Percentiles rank a stretch among this genome's conserved stretches.
phyloP scores from a whole-genome alignment of 53 echinoderm and acorn worm genomes.

The Antedon mediterranea region DNA sequence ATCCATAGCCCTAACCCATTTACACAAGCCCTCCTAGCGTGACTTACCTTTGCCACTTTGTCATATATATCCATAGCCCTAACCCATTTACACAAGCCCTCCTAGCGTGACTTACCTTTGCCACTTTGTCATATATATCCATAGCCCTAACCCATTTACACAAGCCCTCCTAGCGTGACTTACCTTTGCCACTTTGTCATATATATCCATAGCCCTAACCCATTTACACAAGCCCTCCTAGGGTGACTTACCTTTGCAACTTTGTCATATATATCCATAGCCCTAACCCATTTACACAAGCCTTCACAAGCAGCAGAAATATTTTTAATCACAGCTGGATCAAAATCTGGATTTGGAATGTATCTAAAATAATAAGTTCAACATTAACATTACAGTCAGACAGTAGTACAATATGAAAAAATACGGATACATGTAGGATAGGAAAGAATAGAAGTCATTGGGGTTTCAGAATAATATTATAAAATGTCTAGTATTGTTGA shows the following conservation, averaged over 20 bases:
- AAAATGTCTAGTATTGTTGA: no score
- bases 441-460: no score
- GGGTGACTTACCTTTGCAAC: conserved; percentile 93
- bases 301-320: conserved; percentile 93
- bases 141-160: conserved; percentile 95
- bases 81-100: conserved; percentile 85
- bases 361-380: conserved; percentile 36
- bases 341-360: conserved; percentile 94
- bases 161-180: no score
- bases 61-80: conserved; percentile 92
- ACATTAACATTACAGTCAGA: no score
- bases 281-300: conserved; percentile 90
- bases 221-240: no score
- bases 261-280: conserved; percentile 93
- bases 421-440: no score
- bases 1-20: conserved; percentile 94
- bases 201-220: conserved; percentile 92
- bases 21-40: no score
- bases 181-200: conserved; percentile 96
- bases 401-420: no score
- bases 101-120: conserved; percentile 76
- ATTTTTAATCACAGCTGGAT: conserved; percentile 76
- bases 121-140: conserved; percentile 88
- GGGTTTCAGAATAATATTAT: no score
- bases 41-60: conserved; percentile 88